Evolutionary conservation across 2,797 vertebrate species (phyloP).

Genomic region (Cuniculus paca): DNA sequence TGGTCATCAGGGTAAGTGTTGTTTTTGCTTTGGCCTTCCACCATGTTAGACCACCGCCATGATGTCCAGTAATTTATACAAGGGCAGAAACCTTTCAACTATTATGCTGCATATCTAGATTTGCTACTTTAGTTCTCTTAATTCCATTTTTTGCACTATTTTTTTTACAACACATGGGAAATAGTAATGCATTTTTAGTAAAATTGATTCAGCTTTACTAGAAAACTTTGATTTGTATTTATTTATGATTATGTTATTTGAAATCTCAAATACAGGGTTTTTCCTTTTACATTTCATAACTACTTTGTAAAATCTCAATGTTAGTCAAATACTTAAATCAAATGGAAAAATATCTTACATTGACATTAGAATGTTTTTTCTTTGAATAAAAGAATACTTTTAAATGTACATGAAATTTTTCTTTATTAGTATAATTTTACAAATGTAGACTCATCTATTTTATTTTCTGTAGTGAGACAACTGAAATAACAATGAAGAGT

Average conservation of each 20-base stretch:
- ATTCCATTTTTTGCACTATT: not conserved
- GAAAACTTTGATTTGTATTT: not conserved
- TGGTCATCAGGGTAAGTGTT: no score
- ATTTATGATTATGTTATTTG: not conserved
- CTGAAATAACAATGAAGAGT: not conserved
- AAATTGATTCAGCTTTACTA: not conserved
- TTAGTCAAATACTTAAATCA: slow-evolving; percentile 16
- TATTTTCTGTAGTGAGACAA: not conserved
- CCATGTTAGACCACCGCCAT: no score
- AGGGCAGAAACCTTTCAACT: no score
- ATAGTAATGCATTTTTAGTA: not conserved
- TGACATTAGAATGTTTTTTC: not conserved
- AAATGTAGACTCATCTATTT: not conserved
- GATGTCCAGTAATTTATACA: no score
- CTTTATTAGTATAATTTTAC: not conserved
- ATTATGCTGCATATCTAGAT: not conserved
- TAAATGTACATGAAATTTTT: not conserved
- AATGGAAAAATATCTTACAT: not conserved
- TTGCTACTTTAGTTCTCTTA: not conserved
- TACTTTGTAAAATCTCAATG: not conserved
- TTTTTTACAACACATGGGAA: not conserved
- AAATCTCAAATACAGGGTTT: not conserved
- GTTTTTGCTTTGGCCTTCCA: no score
- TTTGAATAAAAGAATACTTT: not conserved
- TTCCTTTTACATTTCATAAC: not conserved